Base-by-base conservation (phyloP, 1,140 invertebrate species). In the Calliopsis andreniformis region DNA sequence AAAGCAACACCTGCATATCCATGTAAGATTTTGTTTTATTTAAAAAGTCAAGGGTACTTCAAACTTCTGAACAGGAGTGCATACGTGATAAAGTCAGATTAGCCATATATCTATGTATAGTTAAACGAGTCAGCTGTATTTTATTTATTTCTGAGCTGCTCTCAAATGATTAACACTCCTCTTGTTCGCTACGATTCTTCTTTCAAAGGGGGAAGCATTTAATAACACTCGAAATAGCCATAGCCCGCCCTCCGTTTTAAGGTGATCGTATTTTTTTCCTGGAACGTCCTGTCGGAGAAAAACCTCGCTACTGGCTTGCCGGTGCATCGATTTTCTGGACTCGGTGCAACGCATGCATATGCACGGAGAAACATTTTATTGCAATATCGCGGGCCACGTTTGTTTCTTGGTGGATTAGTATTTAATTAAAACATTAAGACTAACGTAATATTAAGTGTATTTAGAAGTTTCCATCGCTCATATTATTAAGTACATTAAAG, bases 351-450 rank as follows among this genome's bases (percentile, higher is more conserved):
- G 64, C 59, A 66, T 82, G 80, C 64, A 82, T 80, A 80, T 80
- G 78, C 71, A 82, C 25, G 20, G 30, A 30, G 49, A 82, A 80
- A 80, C 47, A 76, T 80, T 81, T 80, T 64, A 81, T 80, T 80
- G 45, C 42, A 20, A 25, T 32, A 16, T n/a, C 7, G n/a, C 64
- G 23, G 18, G 12, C 14, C 20, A n/a, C 16, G 6, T 23, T 28
- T 12, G 16, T 4, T 12, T 10, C 16, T 28, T 35, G 18, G 23
- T 18, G 35, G 59, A 35, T 70, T 49, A 67, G 61, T 39, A 32
- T 23, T 49, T 35, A 47, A 71, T 71, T 71, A 49, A 28, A 30
- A 45, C 3, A n/a, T n/a, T n/a, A n/a, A n/a, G n/a, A n/a, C n/a
- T n/a, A n/a, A n/a, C n/a, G n/a, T n/a, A n/a, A n/a, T n/a, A n/a